Evolutionary conservation across 2,888 invertebrate genomes (phyloP).

Genomic region (Pogonocherus hispidulus): DNA sequence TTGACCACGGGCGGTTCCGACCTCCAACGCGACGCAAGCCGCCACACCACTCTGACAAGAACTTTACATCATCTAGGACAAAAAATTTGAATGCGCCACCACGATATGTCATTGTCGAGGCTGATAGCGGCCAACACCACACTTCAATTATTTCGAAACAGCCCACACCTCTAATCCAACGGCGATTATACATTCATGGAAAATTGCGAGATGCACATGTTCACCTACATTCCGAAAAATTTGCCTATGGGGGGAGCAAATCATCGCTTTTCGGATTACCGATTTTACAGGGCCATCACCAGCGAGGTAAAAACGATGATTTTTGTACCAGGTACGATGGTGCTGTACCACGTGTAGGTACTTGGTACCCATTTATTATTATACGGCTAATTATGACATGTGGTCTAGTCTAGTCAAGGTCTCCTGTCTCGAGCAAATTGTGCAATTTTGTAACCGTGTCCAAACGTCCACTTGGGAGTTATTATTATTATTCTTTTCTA

Average conservation of each 20-base stretch:
- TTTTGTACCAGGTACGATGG: neutral
- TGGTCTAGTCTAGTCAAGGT: neutral
- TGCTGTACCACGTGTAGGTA: neutral
- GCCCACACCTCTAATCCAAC: neutral
- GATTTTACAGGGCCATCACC: neutral
- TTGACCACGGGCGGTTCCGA: neutral
- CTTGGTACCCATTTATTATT: neutral
- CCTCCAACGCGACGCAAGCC: neutral
- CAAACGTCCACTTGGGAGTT: neutral
- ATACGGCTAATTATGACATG: neutral
- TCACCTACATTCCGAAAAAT: neutral
- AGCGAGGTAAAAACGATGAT: neutral
- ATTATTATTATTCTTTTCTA: neutral
- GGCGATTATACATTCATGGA: neutral
- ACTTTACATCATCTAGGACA: neutral
- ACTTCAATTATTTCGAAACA: constrained; percentile 3
- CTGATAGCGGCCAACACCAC: neutral
- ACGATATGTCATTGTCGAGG: neutral
- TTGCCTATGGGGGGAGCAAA: neutral
- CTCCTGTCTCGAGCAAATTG: constrained; percentile 11
- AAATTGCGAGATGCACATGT: neutral
- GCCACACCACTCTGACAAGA: neutral
- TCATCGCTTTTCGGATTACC: neutral
- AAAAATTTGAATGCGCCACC: neutral
- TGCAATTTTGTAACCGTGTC: neutral